Percentiles rank a stretch among this genome's conserved stretches.
phyloP scores from a whole-genome alignment of 2,113 vertebrate species.

The Nematolebias whitei region DNA sequence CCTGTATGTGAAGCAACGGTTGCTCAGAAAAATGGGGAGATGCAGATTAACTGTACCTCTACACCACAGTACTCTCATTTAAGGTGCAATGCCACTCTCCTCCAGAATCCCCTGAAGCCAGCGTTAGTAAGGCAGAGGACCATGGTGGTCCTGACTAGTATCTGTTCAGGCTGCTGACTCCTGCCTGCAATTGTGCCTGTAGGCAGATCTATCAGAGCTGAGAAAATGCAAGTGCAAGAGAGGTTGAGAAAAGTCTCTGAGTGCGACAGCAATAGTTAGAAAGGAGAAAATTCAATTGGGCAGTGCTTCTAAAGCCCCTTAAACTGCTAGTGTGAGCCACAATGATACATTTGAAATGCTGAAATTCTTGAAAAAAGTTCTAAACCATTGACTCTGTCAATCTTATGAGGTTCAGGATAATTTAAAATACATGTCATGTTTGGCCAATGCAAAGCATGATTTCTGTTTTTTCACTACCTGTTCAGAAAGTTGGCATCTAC shows the following conservation, averaged over 20 bases:
- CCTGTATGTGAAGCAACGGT: neutral
- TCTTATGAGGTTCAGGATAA: neutral
- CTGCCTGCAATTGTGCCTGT: conserved; percentile 1
- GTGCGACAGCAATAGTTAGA: conserved; percentile 1
- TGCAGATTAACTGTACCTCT: neutral
- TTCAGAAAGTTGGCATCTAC: too few relatives aligned
- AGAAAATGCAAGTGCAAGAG: neutral
- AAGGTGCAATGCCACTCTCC: neutral
- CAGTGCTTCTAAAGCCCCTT: neutral
- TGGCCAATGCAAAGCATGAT: neutral
- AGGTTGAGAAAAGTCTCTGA: neutral
- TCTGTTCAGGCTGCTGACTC: neutral
- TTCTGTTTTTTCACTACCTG: too few relatives aligned
- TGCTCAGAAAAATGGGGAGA: neutral
- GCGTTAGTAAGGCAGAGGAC: conserved; percentile 1
- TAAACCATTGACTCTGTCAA: neutral
- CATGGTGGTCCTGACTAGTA: neutral
- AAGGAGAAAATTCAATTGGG: neutral
- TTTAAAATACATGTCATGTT: neutral
- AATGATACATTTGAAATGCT: neutral
- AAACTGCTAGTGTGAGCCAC: neutral
- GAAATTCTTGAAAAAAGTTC: neutral
- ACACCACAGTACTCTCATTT: neutral
- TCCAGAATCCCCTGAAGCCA: neutral
- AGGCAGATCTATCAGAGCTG: conserved; percentile 5